Conservation (phyloP, 2,888 invertebrate species). For the Zaprionus obscuricornis region DNA sequence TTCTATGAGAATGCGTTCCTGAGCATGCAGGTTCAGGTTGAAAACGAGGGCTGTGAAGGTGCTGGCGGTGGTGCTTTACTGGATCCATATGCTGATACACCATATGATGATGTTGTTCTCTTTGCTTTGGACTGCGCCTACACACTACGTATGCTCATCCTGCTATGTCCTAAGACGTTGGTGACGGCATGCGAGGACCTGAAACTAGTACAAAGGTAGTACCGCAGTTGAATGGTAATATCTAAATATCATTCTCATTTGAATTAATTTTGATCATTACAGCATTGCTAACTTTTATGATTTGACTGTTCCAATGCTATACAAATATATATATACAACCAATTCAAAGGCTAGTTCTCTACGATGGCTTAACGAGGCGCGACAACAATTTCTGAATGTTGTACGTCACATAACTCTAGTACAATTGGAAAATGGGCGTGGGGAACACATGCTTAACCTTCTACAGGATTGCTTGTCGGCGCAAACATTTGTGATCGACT, state of each 20-base stretch:
- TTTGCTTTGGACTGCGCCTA: slow-evolving; percentile 89
- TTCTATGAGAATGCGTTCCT: slow-evolving; percentile 85
- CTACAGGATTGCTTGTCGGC: slow-evolving; percentile 85
- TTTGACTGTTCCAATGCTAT: slow-evolving; percentile 88
- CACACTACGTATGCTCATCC: slow-evolving; percentile 88
- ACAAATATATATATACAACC: slow-evolving; percentile 85
- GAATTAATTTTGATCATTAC: slow-evolving; percentile 34
- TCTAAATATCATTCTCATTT: background rate
- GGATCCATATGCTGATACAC: slow-evolving; percentile 71
- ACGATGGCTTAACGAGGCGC: slow-evolving; percentile 79
- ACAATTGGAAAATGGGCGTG: slow-evolving; percentile 76
- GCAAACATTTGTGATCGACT: slow-evolving; percentile 87
- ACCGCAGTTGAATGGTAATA: slow-evolving; percentile 20
- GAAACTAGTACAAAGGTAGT: slow-evolving; percentile 85
- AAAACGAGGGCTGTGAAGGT: slow-evolving; percentile 81
- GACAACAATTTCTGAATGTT: slow-evolving; percentile 84
- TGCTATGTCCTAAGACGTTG: slow-evolving; percentile 85
- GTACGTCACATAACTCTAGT: slow-evolving; percentile 83
- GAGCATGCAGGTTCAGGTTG: slow-evolving; percentile 79
- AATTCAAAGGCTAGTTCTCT: slow-evolving; percentile 77
- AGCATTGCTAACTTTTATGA: slow-evolving; percentile 92
- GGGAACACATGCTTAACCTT: slow-evolving; percentile 79
- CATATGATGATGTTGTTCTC: slow-evolving; percentile 87
- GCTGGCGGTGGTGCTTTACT: slow-evolving; percentile 69
- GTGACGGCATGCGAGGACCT: slow-evolving; percentile 85